These are phyloP conservation scores for Lagenorhynchus albirostris DNA, from an alignment of 2,113 vertebrate species.

Conservation along the genomic window DNA sequence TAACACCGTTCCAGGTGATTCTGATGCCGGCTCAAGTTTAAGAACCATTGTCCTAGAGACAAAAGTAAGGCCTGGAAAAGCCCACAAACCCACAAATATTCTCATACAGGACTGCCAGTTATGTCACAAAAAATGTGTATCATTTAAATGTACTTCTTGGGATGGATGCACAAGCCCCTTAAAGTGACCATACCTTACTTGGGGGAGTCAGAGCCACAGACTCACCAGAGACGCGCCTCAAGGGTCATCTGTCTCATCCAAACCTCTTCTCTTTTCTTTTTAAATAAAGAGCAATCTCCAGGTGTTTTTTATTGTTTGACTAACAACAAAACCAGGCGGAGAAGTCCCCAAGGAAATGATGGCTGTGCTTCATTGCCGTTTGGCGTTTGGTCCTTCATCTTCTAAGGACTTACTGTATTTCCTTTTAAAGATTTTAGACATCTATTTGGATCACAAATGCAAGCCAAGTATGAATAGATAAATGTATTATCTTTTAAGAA, in stretches of 20 bases:
- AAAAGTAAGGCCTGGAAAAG: background rate
- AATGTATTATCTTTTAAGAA: slow-evolving; percentile 37
- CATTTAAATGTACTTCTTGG: background rate
- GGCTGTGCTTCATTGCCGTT: background rate
- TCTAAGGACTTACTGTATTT: slow-evolving; percentile 37
- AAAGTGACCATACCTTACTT: background rate
- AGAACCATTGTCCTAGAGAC: background rate
- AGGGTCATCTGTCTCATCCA: background rate
- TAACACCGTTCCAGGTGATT: background rate
- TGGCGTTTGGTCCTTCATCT: slow-evolving; percentile 51
- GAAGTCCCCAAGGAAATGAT: slow-evolving; percentile 42
- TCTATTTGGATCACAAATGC: slow-evolving; percentile 58
- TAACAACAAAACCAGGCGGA: slow-evolving; percentile 44
- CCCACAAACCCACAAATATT: background rate
- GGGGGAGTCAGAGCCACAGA: background rate
- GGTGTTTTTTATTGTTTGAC: background rate
- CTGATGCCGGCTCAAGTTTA: background rate
- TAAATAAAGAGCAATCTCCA: background rate
- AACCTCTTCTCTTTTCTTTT: background rate
- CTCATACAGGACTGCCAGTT: background rate
- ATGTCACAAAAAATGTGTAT: background rate
- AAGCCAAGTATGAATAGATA: slow-evolving; percentile 77
- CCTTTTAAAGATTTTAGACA: slow-evolving; percentile 63
- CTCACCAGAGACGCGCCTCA: background rate
- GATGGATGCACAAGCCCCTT: background rate